phyloP scores from a whole-genome alignment of 2,113 vertebrate genomes.

The Elephantulus edwardii region DNA sequence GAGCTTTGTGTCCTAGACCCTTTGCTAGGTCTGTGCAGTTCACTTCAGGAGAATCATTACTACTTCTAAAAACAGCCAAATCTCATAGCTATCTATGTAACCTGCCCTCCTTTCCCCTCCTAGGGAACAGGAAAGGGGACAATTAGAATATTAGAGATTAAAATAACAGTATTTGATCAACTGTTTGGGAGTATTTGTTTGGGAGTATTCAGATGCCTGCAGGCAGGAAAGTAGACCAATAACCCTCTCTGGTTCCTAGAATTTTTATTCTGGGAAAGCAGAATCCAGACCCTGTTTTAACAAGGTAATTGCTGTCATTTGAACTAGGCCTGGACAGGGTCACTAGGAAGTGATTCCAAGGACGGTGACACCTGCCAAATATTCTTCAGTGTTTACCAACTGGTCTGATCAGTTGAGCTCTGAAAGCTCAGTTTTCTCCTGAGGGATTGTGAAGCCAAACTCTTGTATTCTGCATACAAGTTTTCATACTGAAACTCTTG shows the following conservation, averaged over 20 bases:
- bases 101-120: not conserved
- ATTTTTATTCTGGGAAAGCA: not conserved
- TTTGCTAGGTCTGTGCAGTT: not conserved
- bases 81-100: not conserved
- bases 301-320: not conserved
- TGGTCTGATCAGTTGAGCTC: not conserved
- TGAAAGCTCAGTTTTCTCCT: slow-evolving; percentile 20
- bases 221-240: not conserved
- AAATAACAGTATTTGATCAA: not conserved
- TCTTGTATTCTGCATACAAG: not conserved
- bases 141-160: not conserved
- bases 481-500: not conserved
- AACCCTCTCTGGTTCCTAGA: not conserved
- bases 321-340: not conserved
- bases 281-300: not conserved
- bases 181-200: not conserved
- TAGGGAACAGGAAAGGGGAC: not conserved
- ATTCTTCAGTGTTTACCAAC: not conserved
- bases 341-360: not conserved
- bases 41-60: not conserved
- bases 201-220: not conserved
- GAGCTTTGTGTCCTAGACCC: not conserved
- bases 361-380: not conserved
- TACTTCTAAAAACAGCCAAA: not conserved
- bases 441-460: not conserved